These are phyloP conservation scores for Neodiprion fabricii DNA, from an alignment of 1,140 invertebrate genomes.

Conservation along the genomic window DNA sequence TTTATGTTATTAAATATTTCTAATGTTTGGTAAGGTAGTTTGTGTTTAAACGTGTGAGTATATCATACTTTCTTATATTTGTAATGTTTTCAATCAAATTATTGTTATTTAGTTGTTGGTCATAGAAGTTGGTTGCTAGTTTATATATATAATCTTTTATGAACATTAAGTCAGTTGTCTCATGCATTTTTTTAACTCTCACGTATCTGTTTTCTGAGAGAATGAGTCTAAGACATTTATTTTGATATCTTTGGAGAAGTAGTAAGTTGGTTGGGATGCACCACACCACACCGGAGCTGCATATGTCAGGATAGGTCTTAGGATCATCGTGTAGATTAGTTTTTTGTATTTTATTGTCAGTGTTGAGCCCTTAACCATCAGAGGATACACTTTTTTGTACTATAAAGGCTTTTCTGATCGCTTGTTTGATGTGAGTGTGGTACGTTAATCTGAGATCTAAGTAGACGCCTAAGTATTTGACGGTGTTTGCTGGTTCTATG, in stretches of 20 bases:
- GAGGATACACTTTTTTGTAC: slow-evolving; percentile 21
- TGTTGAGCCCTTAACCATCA: slow-evolving; percentile 16
- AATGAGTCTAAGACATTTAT: too few species aligned
- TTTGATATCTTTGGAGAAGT: slow-evolving; percentile 23
- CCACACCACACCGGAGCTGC: too few species aligned
- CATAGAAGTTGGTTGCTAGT: slow-evolving; percentile 27
- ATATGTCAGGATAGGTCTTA: slow-evolving; percentile 14
- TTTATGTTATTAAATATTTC: slow-evolving; percentile 16
- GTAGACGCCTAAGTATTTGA: too few species aligned
- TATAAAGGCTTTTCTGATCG: slow-evolving; percentile 19
- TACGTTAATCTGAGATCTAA: too few species aligned
- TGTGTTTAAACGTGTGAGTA: slow-evolving; percentile 26
- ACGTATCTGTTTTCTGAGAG: too few species aligned
- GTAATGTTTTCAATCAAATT: slow-evolving; percentile 28
- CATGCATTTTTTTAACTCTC: too few species aligned
- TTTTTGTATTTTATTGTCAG: slow-evolving; percentile 25
- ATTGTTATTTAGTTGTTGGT: slow-evolving; percentile 25
- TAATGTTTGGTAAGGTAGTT: slow-evolving; percentile 25
- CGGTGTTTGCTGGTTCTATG: too few species aligned
- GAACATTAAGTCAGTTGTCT: too few species aligned
- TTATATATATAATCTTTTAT: background rate
- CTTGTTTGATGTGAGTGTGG: background rate
- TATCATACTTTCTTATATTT: slow-evolving; percentile 24
- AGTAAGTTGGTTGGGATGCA: slow-evolving; percentile 16
- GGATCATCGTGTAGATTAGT: slow-evolving; percentile 34